Percentiles rank a stretch among this genome's conserved stretches.
Evolutionary conservation across 2,113 vertebrate species (phyloP).

Genomic region (Gavia stellata): DNA sequence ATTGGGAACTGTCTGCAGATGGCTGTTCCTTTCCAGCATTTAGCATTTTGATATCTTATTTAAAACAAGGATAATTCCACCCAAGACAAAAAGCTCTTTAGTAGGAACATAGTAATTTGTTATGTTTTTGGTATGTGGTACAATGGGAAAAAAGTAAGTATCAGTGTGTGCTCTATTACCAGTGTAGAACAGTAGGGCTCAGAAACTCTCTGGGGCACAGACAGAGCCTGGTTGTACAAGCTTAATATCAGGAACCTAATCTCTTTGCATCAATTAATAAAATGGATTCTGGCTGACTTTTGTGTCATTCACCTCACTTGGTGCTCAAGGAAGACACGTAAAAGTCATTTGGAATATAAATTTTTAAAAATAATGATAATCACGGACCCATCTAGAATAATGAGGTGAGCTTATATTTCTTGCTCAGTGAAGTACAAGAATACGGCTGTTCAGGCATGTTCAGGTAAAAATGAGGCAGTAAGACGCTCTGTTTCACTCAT

Average conservation of each 20-base stretch:
- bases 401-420: not conserved
- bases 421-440: not conserved
- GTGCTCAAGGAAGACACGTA: not conserved
- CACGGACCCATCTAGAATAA: not conserved
- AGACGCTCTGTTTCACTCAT: not conserved
- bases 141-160: not conserved
- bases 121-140: not conserved
- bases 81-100: not conserved
- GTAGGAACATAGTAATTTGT: not conserved
- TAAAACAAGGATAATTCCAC: not conserved
- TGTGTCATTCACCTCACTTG: not conserved
- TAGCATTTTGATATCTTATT: not conserved
- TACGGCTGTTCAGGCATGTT: not conserved
- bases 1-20: not conserved
- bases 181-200: not conserved
- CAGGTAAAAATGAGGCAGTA: not conserved
- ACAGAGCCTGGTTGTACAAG: not conserved
- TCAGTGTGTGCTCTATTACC: not conserved
- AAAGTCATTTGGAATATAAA: slow-evolving; percentile 37
- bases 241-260: slow-evolving; percentile 19
- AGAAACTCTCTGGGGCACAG: not conserved
- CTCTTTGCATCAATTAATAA: slow-evolving; percentile 36
- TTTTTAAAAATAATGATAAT: slow-evolving; percentile 31
- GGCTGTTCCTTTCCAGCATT: not conserved
- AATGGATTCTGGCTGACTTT: slow-evolving; percentile 23